Base-by-base conservation (phyloP, 2,888 invertebrate genomes). In the Mythimna loreyi region DNA sequence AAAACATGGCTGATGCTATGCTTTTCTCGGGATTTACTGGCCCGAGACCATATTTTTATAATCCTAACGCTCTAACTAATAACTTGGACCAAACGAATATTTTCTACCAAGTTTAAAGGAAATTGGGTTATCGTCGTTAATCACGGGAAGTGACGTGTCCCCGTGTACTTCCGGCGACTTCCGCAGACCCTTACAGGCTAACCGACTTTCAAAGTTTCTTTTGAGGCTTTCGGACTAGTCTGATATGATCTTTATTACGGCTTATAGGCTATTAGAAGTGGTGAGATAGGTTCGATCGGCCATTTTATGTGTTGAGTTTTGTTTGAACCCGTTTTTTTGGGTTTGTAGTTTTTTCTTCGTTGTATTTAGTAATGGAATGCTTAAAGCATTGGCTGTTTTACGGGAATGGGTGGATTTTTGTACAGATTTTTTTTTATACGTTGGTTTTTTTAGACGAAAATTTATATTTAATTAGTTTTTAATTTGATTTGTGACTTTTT, bases 41-140 rank as follows among this genome's bases (percentile, higher is more conserved):
- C n/a, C n/a, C n/a, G n/a, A n/a, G n/a, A n/a, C n/a, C 11, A 33
- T 11, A 6, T 7, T 33, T 7, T 33, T 33, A 11, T 7, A 33
- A 33, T 11, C 33, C 7, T 6, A 13, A 4, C 16, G 40, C 40
- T 40, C 2, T 40, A 6, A 16, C 40, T 16, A 40, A 0, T 64
- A n/a, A 78, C 81, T 87, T 87, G 68, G 13, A 81, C 84, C 86
- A 71, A 19, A 50, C 76, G 68, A 81, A 89, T 89, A 92, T 90
- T 91, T 91, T 92, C 91, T 84, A 86, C 83, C 76, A 84, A 92
- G 84, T 91, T 91, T 91, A 90, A 90, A 91, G 92, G 91, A 91
- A 92, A 92, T 92, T 92, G 92, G 91, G 92, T 91, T 90, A 86
- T 83, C 81, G 85, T 90, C 92, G 91, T 92, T 92, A 92, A 92